A percentile compares a stretch with the other conserved stretches of the same genome.
Conservation (phyloP, 2,797 vertebrate species). For the Gymnothorax javanicus region DNA sequence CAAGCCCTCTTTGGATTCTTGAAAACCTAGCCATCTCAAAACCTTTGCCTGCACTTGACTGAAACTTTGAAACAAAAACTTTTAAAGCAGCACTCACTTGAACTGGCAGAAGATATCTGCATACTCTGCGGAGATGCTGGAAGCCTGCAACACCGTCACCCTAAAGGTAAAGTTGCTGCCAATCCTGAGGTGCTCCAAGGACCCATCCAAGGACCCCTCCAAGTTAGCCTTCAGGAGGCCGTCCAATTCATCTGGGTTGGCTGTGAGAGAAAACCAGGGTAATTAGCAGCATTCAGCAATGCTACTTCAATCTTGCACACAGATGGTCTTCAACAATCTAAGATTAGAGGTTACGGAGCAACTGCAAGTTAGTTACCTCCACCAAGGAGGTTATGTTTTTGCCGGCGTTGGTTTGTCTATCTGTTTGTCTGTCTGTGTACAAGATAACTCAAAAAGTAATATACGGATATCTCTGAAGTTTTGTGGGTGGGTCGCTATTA, state of each 20-base stretch:
- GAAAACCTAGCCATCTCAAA: background rate
- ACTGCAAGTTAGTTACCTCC: no score
- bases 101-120: constrained; percentile 99
- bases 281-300: background rate
- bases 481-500: no score
- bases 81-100: constrained; percentile 76
- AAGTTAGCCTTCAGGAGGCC: constrained; percentile 66
- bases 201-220: constrained; percentile 65
- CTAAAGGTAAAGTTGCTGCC: constrained; percentile 96
- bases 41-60: background rate
- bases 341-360: no score
- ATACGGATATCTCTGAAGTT: no score
- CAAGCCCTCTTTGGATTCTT: background rate
- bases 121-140: constrained; percentile 96
- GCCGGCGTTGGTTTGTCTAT: no score
- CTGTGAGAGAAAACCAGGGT: constrained; percentile 41
- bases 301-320: background rate
- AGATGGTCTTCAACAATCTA: no score
- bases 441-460: no score
- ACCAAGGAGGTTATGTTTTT: no score
- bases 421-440: no score
- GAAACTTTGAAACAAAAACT: background rate
- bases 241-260: constrained; percentile 73
- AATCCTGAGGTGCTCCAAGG: constrained; percentile 86
- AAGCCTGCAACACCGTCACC: constrained; percentile 94